These are phyloP conservation scores for Halcyon smyrnensis DNA, from an alignment of 2,797 vertebrate genomes.

Conservation along the genomic window DNA sequence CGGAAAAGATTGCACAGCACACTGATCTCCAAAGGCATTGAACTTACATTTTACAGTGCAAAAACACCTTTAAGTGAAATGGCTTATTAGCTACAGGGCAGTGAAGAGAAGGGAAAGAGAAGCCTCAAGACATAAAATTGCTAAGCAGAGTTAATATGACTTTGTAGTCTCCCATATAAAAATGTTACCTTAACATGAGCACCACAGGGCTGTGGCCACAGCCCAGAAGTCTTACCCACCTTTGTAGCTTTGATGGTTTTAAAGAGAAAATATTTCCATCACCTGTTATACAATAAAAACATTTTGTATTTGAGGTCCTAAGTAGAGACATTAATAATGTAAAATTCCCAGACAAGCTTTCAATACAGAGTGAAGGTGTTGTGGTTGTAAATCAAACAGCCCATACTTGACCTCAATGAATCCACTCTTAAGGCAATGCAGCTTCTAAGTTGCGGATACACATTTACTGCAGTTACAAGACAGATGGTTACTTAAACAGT, in stretches of 20 bases:
- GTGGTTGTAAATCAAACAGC: neutral
- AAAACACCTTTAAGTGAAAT: slow-evolving; percentile 62
- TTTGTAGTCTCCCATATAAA: neutral
- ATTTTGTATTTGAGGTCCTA: slow-evolving; percentile 19
- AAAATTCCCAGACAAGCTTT: slow-evolving; percentile 23
- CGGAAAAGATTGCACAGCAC: slow-evolving; percentile 43
- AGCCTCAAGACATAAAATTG: neutral
- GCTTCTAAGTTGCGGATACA: neutral
- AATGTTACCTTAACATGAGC: neutral
- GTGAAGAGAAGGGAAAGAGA: slow-evolving; percentile 32
- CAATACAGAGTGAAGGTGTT: neutral
- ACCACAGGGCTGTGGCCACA: neutral
- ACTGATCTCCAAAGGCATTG: slow-evolving; percentile 33
- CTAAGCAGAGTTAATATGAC: neutral
- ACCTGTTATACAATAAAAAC: neutral
- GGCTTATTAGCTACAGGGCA: slow-evolving; percentile 25
- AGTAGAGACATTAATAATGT: neutral
- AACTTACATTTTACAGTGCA: slow-evolving; percentile 53
- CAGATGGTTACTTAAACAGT: slow-evolving; percentile 28
- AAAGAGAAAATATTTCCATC: neutral
- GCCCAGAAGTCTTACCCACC: neutral
- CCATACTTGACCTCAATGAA: neutral
- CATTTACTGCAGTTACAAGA: slow-evolving; percentile 8
- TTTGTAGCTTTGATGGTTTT: neutral
- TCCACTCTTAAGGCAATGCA: neutral